Evolutionary conservation across 1,140 invertebrate genomes (phyloP), one percentile per base, ranked within the genome.

Genomic region (Drosophila subpulchrella): DNA sequence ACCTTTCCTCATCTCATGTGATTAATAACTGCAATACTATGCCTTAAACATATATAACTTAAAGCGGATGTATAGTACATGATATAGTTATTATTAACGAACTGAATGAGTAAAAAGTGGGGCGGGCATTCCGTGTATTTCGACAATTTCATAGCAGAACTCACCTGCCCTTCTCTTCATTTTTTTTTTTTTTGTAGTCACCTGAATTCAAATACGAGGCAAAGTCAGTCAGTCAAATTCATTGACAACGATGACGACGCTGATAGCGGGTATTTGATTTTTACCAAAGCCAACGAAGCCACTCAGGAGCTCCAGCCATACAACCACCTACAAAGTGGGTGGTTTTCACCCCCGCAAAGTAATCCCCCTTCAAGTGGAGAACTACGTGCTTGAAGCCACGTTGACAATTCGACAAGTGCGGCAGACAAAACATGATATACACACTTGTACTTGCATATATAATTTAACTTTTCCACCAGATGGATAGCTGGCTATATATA

Each of bases 401-500:
- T 88, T 88, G 83, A 88, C 83, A 88, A 89, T 89, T 89, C 84
- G 84, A 83, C 80, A 88, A 88, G 84, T 88, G 83, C 84, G 75
- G 61, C 76, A 53, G 67, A 42, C 73, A 73, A 57, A 61, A 42
- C 36, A 48, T 36, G 46, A 62, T 50, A 63, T 53, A 68, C 56
- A 58, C 41, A 58, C 56, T 46, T 38, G 17, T 24, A 39, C 20
- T 15, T 44, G 13, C 6, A 44, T 15, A 30, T 46, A 46, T 38
- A 57, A 50, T 39, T 30, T 30, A 10, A 24, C 46, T 27, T 24
- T 27, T 27, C 46, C 12, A 11, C 27, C 27, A 32, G 12, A 30
- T 32, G 13, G 11, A 48, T 30, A 12, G 39, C n/a, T 41, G 13
- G 13, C 51, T 46, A 13, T 32, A 46, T 46, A 61, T 53, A n/a